Conservation (phyloP, 2,113 vertebrate genomes). For the Vulpes vulpes region DNA sequence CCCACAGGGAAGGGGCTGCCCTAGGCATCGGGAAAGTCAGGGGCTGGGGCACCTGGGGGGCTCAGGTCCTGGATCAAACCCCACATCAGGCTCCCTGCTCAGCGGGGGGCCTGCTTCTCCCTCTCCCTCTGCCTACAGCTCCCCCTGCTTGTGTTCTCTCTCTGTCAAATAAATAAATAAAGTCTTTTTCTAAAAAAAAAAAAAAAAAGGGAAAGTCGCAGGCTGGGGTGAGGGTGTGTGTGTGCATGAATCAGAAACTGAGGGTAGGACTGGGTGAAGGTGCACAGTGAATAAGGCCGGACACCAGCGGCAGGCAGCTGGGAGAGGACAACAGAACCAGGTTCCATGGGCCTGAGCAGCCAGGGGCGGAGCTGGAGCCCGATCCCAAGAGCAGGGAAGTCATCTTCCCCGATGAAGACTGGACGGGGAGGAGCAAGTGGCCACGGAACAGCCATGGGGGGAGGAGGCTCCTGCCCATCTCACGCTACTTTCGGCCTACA, state of each 20-base stretch:
- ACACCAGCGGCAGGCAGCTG: accelerated
- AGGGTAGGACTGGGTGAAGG: neutral
- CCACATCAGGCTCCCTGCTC: no score
- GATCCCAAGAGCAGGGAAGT: neutral
- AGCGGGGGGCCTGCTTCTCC: no score
- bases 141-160: no score
- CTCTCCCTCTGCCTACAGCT: no score
- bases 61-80: no score
- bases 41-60: no score
- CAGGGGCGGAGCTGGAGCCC: neutral
- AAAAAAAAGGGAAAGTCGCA: no score
- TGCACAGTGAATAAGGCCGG: neutral
- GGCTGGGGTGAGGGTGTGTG: neutral
- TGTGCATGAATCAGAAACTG: accelerated
- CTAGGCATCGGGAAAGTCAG: neutral
- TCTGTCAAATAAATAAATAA: no score
- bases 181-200: no score
- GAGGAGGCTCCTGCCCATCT: neutral
- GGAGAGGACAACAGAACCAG: no score
- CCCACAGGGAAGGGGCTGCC: neutral
- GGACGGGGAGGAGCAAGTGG: accelerated
- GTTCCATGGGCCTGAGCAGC: accelerated
- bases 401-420: no score
- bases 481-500: no score
- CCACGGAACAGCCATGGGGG: accelerated